Conservation (phyloP, 64 coral and sea anemone genomes). For the Montipora foliosa region DNA sequence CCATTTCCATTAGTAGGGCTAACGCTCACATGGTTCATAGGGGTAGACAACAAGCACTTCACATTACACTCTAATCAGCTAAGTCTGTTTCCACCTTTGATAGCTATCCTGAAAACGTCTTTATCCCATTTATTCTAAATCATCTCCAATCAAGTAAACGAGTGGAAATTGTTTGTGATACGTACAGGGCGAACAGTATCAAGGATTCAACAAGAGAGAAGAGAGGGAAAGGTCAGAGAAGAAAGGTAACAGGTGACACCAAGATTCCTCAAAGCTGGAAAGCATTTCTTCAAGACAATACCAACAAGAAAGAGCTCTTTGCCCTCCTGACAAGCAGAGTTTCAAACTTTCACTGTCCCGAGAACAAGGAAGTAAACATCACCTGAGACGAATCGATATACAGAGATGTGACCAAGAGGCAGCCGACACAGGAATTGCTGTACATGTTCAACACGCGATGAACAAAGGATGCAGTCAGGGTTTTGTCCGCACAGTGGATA, state of each 20-base stretch:
- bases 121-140: no score
- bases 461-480: slow-evolving; percentile 1
- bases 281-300: background rate
- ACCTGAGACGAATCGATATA: slow-evolving; percentile 32
- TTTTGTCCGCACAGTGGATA: background rate
- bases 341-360: slow-evolving; percentile 3
- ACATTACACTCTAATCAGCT: no score
- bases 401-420: slow-evolving; percentile 11
- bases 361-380: slow-evolving; percentile 47
- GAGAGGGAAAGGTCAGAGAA: slow-evolving; percentile 20
- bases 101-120: no score
- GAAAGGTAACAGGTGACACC: slow-evolving; percentile 47
- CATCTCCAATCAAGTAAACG: no score
- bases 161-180: slow-evolving; percentile 19
- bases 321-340: slow-evolving; percentile 16
- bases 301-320: slow-evolving; percentile 68
- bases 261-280: slow-evolving; percentile 45
- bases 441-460: background rate
- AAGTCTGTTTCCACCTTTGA: no score
- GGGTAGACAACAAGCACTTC: no score
- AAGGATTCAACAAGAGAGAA: background rate
- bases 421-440: background rate
- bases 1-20: no score
- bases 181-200: slow-evolving; percentile 20
- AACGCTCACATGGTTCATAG: no score